These are phyloP conservation scores for Acleris laterana DNA, from an alignment of 2,888 invertebrate species.

Conservation along the genomic window DNA sequence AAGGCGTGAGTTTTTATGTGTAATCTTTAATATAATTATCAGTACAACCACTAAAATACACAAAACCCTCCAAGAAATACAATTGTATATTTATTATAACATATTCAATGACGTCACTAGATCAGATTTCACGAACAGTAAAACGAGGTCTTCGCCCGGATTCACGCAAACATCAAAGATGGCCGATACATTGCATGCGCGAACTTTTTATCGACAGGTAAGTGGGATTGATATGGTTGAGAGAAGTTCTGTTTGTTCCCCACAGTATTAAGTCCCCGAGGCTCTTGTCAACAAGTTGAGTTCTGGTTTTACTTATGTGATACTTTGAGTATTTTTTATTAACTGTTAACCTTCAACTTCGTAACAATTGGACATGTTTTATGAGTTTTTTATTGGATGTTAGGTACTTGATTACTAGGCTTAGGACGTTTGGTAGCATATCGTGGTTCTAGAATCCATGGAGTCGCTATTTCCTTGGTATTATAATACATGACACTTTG, in stretches of 20 bases:
- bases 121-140: slow-evolving; percentile 25
- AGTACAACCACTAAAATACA: background rate
- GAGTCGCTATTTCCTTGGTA: no score
- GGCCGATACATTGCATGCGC: background rate
- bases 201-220: slow-evolving; percentile 15
- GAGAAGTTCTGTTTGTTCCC: slow-evolving; percentile 4
- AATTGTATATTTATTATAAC: background rate
- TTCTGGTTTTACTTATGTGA: background rate
- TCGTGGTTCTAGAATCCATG: no score
- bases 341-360: no score
- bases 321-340: no score
- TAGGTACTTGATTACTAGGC: no score
- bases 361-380: no score
- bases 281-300: background rate
- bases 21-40: background rate
- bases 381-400: no score
- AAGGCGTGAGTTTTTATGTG: no score
- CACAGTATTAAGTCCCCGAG: background rate
- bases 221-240: slow-evolving; percentile 21
- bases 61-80: slow-evolving; percentile 5
- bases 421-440: no score
- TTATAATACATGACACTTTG: no score
- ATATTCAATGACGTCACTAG: slow-evolving; percentile 22
- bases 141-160: slow-evolving; percentile 3
- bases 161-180: slow-evolving; percentile 7